Evolutionary conservation across 2,888 invertebrate species (phyloP).

Genomic region (Ephialtes manifestator): DNA sequence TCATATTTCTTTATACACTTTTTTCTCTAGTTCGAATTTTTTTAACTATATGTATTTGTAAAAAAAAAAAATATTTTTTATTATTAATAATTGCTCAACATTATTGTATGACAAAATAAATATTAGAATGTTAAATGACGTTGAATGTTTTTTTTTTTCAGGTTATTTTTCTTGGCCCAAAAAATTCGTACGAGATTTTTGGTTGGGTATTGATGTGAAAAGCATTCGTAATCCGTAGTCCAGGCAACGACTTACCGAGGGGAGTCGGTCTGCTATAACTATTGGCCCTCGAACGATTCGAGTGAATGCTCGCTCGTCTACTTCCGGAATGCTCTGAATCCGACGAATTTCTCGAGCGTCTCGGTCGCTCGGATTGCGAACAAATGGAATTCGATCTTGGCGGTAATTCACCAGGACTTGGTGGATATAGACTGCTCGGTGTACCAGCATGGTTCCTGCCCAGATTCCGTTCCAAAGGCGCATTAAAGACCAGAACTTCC

Average conservation of each 20-base stretch:
- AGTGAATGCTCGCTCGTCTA: conserved; percentile 78
- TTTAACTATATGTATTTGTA: no score
- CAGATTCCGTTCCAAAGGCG: conserved; percentile 55
- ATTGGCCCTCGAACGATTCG: conserved; percentile 79
- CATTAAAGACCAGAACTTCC: conserved; percentile 51
- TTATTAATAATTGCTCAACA: no score
- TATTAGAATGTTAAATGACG: no score
- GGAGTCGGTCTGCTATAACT: conserved; percentile 81
- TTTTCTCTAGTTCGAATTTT: no score
- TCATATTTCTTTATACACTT: no score
- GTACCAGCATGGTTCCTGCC: conserved; percentile 54
- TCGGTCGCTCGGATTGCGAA: conserved; percentile 70
- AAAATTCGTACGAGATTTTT: no score
- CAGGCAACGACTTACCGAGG: conserved; percentile 77
- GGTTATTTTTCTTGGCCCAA: no score
- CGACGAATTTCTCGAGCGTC: conserved; percentile 75
- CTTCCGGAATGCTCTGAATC: conserved; percentile 76
- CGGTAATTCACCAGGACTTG: conserved; percentile 59
- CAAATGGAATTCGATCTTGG: conserved; percentile 69
- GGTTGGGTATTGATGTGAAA: no score
- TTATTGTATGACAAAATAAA: no score
- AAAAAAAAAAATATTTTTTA: no score
- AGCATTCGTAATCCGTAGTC: neutral
- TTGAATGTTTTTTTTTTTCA: no score
- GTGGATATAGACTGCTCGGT: conserved; percentile 67